These are phyloP conservation scores for Boloria euphrosyne DNA, from an alignment of 2,888 invertebrate species.

Conservation along the genomic window DNA sequence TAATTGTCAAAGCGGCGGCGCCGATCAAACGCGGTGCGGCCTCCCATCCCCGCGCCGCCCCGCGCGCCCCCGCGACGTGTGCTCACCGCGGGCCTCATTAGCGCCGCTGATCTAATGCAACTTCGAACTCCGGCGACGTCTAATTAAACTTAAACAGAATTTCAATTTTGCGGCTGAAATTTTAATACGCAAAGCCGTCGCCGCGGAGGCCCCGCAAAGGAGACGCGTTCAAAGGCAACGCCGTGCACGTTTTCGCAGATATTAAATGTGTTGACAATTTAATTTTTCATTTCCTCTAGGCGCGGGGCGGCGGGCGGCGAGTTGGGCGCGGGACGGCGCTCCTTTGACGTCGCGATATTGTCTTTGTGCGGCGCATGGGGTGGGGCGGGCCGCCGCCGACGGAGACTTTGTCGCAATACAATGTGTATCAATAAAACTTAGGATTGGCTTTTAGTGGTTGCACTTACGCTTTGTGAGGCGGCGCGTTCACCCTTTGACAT, in stretches of 20 bases:
- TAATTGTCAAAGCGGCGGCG: slow-evolving; percentile 84
- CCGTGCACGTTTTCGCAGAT: slow-evolving; percentile 82
- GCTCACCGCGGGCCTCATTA: slow-evolving; percentile 79
- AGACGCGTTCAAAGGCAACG: slow-evolving; percentile 77
- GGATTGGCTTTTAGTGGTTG: slow-evolving; percentile 83
- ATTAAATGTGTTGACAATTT: slow-evolving; percentile 83
- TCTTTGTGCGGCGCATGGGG: slow-evolving; percentile 80
- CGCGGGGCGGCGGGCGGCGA: slow-evolving; percentile 51
- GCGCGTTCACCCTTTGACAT: slow-evolving; percentile 81
- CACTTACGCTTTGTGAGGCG: slow-evolving; percentile 83
- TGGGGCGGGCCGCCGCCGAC: slow-evolving; percentile 73
- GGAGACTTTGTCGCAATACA: slow-evolving; percentile 83
- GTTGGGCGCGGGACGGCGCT: slow-evolving; percentile 64
- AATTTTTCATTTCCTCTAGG: slow-evolving; percentile 82
- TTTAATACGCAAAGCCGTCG: slow-evolving; percentile 78
- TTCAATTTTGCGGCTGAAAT: slow-evolving; percentile 78
- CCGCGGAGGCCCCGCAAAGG: slow-evolving; percentile 72
- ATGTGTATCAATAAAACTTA: slow-evolving; percentile 84
- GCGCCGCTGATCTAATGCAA: slow-evolving; percentile 78
- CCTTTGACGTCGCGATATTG: slow-evolving; percentile 83
- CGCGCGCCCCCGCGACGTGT: slow-evolving; percentile 62
- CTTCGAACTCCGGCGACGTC: slow-evolving; percentile 76
- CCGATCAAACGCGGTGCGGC: slow-evolving; percentile 77
- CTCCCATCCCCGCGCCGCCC: slow-evolving; percentile 39
- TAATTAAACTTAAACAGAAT: slow-evolving; percentile 80